These are phyloP conservation scores for Monopis laevigella DNA, from an alignment of 2,888 invertebrate genomes.

Conservation along the genomic window DNA sequence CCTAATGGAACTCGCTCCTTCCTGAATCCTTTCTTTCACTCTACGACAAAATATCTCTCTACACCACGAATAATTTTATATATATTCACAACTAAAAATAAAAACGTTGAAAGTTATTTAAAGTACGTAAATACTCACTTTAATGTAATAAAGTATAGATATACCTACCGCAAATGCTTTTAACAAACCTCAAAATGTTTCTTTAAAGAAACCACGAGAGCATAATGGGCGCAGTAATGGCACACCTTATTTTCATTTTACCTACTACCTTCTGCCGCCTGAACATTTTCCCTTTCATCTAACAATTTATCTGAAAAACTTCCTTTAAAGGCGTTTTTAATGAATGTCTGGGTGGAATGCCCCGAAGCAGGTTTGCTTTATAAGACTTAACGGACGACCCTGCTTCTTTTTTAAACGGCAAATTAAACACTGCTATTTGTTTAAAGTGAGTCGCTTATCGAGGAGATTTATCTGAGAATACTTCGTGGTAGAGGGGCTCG, in stretches of 20 bases:
- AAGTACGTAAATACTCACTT: too few species aligned
- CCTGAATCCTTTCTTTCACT: not conserved
- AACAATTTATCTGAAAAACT: constrained; percentile 8
- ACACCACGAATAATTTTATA: too few species aligned
- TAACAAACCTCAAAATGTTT: too few species aligned
- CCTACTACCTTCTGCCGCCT: constrained; percentile 1
- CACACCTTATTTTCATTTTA: constrained; percentile 5
- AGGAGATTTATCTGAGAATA: constrained; percentile 14
- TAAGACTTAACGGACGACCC: constrained; percentile 7
- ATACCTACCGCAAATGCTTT: too few species aligned
- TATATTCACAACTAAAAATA: too few species aligned
- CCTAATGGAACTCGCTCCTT: constrained; percentile 4
- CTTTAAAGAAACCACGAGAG: too few species aligned
- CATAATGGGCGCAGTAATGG: not conserved
- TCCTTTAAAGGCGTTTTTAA: constrained; percentile 12
- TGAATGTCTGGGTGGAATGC: constrained; percentile 8
- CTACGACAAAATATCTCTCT: too few species aligned
- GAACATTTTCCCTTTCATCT: constrained; percentile 11
- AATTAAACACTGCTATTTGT: constrained; percentile 15
- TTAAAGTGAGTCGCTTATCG: constrained; percentile 14
- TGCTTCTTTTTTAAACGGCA: constrained; percentile 10
- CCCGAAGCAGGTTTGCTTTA: constrained; percentile 4
- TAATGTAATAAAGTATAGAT: too few species aligned
- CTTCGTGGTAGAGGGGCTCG: too few species aligned
- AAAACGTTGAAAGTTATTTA: too few species aligned